phyloP scores from a whole-genome alignment of 1,140 invertebrate species.

The Drosophila sucinea region DNA sequence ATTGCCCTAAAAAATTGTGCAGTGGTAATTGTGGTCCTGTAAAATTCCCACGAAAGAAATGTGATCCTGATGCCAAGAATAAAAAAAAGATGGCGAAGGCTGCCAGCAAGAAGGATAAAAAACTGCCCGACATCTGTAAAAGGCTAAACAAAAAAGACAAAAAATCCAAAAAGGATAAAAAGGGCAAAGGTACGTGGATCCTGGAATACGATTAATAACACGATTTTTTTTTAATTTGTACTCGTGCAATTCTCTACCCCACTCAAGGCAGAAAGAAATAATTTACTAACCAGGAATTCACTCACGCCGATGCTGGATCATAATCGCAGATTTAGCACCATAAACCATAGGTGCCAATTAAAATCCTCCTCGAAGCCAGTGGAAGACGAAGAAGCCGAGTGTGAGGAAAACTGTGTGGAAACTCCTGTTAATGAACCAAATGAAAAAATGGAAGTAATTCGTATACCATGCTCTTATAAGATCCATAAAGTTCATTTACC shows the following conservation, averaged over 20 bases:
- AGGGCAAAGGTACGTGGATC: neutral
- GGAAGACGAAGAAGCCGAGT: neutral
- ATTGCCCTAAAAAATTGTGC: conserved; percentile 24
- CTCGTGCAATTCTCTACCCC: conserved; percentile 4
- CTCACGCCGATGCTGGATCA: neutral
- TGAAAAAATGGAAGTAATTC: conserved; percentile 26
- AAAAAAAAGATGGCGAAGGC: conserved; percentile 8
- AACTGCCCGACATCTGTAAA: conserved; percentile 16
- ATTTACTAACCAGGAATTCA: conserved; percentile 1
- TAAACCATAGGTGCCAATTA: neutral
- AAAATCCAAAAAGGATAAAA: neutral
- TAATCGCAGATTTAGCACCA: neutral
- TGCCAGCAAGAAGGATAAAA: conserved; percentile 15
- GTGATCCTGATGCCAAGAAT: conserved; percentile 19
- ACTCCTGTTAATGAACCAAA: neutral
- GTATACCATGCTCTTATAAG: conserved; percentile 44
- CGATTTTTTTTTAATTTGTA: neutral
- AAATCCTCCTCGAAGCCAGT: neutral
- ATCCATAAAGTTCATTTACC: conserved; percentile 25
- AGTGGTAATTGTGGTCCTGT: conserved; percentile 29
- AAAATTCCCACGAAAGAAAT: conserved; percentile 52
- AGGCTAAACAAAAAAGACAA: conserved; percentile 11
- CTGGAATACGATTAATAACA: neutral
- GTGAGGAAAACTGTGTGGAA: neutral
- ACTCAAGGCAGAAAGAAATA: conserved; percentile 52